phyloP scores from a whole-genome alignment of 2,888 invertebrate genomes.

The Baccha elongata region DNA sequence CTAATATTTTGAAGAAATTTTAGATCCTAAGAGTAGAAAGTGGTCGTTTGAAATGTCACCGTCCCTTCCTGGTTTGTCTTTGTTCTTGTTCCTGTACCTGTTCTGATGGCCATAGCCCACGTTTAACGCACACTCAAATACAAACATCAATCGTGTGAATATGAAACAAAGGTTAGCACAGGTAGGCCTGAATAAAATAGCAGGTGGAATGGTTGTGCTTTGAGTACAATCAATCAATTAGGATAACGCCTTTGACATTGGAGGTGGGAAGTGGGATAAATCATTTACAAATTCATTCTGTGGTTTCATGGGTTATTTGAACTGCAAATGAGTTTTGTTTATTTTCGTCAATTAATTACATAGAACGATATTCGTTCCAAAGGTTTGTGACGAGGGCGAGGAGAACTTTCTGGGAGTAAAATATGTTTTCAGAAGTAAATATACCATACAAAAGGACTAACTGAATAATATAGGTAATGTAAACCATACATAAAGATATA shows the following conservation, averaged over 20 bases:
- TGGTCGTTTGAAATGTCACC: slow-evolving; percentile 18
- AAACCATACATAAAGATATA: background rate
- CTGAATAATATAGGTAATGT: background rate
- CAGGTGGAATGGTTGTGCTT: background rate
- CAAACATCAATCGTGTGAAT: slow-evolving; percentile 63
- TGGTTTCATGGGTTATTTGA: slow-evolving; percentile 72
- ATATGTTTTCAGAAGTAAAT: background rate
- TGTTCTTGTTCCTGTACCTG: background rate
- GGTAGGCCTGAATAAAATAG: slow-evolving; percentile 10
- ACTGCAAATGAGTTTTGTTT: slow-evolving; percentile 69
- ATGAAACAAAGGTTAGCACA: slow-evolving; percentile 44
- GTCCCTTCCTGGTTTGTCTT: background rate
- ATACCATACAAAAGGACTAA: background rate
- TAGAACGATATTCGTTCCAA: background rate
- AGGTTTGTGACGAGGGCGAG: background rate
- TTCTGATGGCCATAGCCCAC: background rate
- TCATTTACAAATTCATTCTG: slow-evolving; percentile 70
- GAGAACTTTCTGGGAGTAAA: background rate
- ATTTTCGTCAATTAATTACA: slow-evolving; percentile 54
- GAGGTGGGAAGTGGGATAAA: slow-evolving; percentile 60
- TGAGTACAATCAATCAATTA: slow-evolving; percentile 71
- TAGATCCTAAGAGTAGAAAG: slow-evolving; percentile 21
- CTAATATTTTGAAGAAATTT: slow-evolving; percentile 64
- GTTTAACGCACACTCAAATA: slow-evolving; percentile 34
- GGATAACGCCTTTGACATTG: slow-evolving; percentile 71